Evolutionary conservation across 1,140 invertebrate genomes (phyloP), one percentile per base, ranked within the genome.

Genomic region (Limonius californicus): DNA sequence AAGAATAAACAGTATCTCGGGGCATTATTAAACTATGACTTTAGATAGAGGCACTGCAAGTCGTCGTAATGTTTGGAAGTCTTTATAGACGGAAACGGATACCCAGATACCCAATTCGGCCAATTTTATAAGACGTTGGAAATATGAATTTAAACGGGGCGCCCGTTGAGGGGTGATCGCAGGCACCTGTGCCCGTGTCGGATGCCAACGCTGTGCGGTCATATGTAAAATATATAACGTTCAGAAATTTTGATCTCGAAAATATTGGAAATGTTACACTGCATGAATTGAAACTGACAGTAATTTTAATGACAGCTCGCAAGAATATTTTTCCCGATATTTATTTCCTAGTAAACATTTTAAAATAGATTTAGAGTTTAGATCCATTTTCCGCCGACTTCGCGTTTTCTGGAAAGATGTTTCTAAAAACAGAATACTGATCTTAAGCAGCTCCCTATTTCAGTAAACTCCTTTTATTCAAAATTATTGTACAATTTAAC

Each of bases 121-220:
- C 45, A 50, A 50, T 50, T 50, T 50, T 50, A 50, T 50, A 50
- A 50, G 45, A 50, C 45, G 45, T 50, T 59, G 21, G 39, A 59
- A 47, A 59, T 59, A 59, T 59, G 57, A 59, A 59, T 59, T 59
- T 59, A 50, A 50, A 53, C 18, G 43, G 47, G 27, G 47, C 18
- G 43, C 20, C 47, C 56, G 16, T 43, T 19, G 43, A 59, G 39
- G 43, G 43, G 43, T 30, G 57, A 59, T 59, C 43, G 20, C 18
- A 8, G 47, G 19, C 57, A 59, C 57, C 57, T 59, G 57, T 45
- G 42, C 43, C 45, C 45, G 43, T 59, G 57, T 59, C 57, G 50
- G 42, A 59, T 59, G 57, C 57, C 57, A 59, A 50, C 43, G 21
- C 18, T 20, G 43, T 59, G 57, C 57, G 57, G 57, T 59, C 57